Percentiles rank a stretch among this genome's conserved stretches.
phyloP scores from a whole-genome alignment of 2,888 invertebrate species.

The Xestobium rufovillosum region DNA sequence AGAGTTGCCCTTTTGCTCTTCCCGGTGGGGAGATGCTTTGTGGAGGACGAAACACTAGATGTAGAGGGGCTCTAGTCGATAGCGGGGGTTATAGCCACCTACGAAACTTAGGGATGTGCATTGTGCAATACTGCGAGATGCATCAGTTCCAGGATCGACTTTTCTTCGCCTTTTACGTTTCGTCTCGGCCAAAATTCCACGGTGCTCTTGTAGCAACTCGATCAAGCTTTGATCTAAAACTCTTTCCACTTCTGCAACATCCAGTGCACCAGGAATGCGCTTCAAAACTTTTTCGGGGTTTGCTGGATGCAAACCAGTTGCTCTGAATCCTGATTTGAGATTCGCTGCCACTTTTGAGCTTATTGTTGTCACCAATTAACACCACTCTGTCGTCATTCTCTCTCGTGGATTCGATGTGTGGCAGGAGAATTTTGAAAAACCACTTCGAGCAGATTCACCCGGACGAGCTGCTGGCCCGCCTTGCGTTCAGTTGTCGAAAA shows the following conservation, averaged over 20 bases:
- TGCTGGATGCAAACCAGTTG: too few relatives aligned
- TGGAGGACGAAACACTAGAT: too few relatives aligned
- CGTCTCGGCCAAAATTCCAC: conserved; percentile 1
- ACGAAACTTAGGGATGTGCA: not conserved
- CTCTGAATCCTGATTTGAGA: conserved; percentile 19
- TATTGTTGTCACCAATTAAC: conserved; percentile 31
- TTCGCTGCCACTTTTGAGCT: conserved; percentile 13
- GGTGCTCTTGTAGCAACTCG: conserved; percentile 2
- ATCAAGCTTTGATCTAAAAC: conserved; percentile 1
- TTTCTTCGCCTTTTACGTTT: conserved; percentile 2
- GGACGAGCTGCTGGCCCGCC: conserved; percentile 17
- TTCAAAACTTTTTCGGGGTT: conserved; percentile 1
- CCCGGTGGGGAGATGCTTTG: too few relatives aligned
- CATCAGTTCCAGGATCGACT: conserved; percentile 2
- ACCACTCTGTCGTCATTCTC: conserved; percentile 14
- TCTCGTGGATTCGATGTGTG: conserved; percentile 8
- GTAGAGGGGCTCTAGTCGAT: not conserved
- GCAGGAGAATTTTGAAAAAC: conserved; percentile 16
- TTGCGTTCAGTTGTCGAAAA: too few relatives aligned
- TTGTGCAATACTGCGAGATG: conserved; percentile 1
- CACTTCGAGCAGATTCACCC: conserved; percentile 19
- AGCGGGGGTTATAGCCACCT: not conserved
- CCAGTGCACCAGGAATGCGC: not conserved
- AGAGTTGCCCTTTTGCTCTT: too few relatives aligned
- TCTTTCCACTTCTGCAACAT: conserved; percentile 1